Percentiles rank a stretch among this genome's conserved stretches.
phyloP scores from a whole-genome alignment of 2,113 vertebrate species.

The Corythornis madagascariensis region DNA sequence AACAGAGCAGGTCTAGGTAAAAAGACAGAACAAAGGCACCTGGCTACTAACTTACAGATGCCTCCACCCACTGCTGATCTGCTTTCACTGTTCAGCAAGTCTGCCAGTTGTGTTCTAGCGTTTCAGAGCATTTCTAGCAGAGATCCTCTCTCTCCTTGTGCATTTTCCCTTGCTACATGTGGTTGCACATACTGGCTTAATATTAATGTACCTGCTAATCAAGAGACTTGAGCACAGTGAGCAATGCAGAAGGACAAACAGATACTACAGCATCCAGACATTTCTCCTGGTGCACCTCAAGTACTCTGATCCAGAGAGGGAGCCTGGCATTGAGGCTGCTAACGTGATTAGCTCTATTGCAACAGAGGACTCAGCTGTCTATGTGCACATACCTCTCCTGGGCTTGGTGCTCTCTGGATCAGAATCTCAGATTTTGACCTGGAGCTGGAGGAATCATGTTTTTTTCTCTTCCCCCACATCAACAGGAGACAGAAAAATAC shows the following conservation, averaged over 20 bases:
- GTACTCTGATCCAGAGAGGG: constrained; percentile 64
- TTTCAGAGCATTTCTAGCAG: neutral
- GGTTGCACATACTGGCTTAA: neutral
- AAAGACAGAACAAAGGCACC: neutral
- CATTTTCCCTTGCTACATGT: neutral
- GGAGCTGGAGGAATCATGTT: constrained; percentile 61
- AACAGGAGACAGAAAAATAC: constrained; percentile 64
- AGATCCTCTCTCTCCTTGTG: neutral
- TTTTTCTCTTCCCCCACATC: constrained; percentile 60
- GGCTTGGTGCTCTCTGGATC: constrained; percentile 64
- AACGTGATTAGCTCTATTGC: neutral
- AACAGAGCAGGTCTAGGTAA: neutral
- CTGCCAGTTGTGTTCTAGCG: neutral
- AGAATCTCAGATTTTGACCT: constrained; percentile 66
- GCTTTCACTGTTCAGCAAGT: neutral
- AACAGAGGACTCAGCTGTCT: constrained; percentile 32
- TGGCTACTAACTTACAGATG: neutral
- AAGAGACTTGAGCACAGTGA: neutral
- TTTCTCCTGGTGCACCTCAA: neutral
- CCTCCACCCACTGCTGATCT: neutral
- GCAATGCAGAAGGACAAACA: neutral
- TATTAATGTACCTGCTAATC: neutral
- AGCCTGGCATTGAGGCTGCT: constrained; percentile 38
- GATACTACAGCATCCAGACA: neutral
- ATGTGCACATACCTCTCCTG: constrained; percentile 52